Evolutionary conservation across 35 echinoderm and acorn worm species (phyloP).

Genomic region (Diadema setosum): DNA sequence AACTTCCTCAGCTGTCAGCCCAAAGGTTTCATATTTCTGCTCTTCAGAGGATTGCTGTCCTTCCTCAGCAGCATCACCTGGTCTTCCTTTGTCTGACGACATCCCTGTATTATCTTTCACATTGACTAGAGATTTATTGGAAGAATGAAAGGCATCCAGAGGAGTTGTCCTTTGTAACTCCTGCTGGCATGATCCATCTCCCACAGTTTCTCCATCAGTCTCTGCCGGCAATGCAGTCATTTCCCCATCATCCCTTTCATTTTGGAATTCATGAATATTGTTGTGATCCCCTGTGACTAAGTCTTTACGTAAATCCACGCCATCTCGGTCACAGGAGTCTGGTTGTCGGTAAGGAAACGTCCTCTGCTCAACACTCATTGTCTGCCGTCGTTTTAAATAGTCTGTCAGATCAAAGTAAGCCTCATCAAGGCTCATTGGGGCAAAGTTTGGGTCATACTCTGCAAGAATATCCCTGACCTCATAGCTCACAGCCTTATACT

Average conservation of each 20-base stretch:
- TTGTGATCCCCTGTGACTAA: too few relatives aligned
- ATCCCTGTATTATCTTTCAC: too few relatives aligned
- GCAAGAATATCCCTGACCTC: constrained; percentile 79
- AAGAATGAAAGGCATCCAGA: too few relatives aligned
- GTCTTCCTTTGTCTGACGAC: too few relatives aligned
- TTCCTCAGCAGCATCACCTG: neutral
- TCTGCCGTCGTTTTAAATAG: constrained; percentile 46
- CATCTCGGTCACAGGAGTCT: neutral
- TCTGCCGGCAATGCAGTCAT: neutral
- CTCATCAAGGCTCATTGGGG: constrained; percentile 87
- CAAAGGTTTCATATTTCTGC: constrained; percentile 48
- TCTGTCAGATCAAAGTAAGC: constrained; percentile 94
- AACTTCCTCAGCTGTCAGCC: constrained; percentile 69
- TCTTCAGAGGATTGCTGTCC: neutral
- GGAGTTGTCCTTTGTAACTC: too few relatives aligned
- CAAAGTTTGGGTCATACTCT: constrained; percentile 93
- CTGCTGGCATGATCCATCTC: neutral
- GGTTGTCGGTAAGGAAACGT: constrained; percentile 38
- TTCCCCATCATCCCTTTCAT: neutral
- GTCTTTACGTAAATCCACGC: too few relatives aligned
- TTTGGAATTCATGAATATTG: too few relatives aligned
- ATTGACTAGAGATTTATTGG: too few relatives aligned
- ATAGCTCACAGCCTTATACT: constrained; percentile 72
- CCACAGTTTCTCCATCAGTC: neutral
- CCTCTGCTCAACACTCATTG: constrained; percentile 61